These are phyloP conservation scores for Sphenodon punctatus DNA, from an alignment of 2,797 vertebrate genomes.

Conservation along the genomic window DNA sequence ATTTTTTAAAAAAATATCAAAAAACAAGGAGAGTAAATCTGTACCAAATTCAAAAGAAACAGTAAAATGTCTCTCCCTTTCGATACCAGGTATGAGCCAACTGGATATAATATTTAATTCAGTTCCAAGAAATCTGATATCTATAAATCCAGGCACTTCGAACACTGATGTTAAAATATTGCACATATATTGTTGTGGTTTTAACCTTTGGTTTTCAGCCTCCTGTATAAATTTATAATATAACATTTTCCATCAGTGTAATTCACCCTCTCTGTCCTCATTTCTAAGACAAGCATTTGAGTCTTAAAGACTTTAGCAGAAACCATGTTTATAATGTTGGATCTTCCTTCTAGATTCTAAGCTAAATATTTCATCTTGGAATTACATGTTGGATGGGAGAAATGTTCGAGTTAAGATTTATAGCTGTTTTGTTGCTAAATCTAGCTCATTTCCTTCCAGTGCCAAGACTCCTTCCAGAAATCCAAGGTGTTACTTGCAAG, in stretches of 20 bases:
- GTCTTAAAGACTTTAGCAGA: background rate
- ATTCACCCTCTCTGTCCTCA: background rate
- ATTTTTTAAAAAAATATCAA: too few relatives aligned
- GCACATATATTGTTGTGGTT: slow-evolving; percentile 35
- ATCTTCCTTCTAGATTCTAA: slow-evolving; percentile 22
- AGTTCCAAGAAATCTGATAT: slow-evolving; percentile 11
- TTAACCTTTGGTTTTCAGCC: slow-evolving; percentile 39
- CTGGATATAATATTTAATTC: slow-evolving; percentile 6
- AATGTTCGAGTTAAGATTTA: slow-evolving; percentile 25
- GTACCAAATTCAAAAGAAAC: background rate
- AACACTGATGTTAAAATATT: background rate
- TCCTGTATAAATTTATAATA: slow-evolving; percentile 51
- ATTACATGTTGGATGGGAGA: slow-evolving; percentile 17
- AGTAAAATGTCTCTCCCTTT: background rate
- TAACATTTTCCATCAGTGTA: slow-evolving; percentile 51
- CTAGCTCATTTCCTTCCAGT: background rate
- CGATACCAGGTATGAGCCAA: background rate
- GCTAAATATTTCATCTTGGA: slow-evolving; percentile 49
- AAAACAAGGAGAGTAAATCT: background rate
- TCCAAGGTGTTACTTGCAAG: slow-evolving; percentile 18
- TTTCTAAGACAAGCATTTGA: slow-evolving; percentile 22
- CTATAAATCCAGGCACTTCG: slow-evolving; percentile 22
- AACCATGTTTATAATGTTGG: slow-evolving; percentile 42
- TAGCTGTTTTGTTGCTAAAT: background rate
- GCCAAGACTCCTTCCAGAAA: slow-evolving; percentile 20